Conservation (phyloP, 2,113 vertebrate genomes). For the Coturnix japonica region DNA sequence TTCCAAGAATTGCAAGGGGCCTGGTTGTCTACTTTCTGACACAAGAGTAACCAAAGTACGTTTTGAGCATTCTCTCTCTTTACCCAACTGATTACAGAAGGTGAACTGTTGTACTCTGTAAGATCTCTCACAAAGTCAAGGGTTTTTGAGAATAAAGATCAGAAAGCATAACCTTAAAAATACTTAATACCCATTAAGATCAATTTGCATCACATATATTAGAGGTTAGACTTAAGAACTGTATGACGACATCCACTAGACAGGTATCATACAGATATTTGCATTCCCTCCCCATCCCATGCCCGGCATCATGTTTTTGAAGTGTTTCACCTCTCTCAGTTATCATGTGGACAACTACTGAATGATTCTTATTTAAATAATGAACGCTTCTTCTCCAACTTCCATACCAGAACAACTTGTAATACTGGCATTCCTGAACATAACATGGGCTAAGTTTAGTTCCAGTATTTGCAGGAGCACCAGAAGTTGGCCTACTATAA, state of each 20-base stretch:
- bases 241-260: neutral
- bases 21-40: neutral
- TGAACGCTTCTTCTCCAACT: neutral
- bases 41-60: neutral
- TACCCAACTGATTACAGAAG: neutral
- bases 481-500: neutral
- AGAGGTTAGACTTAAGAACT: neutral
- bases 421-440: constrained; percentile 3
- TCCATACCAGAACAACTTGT: neutral
- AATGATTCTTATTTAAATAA: neutral
- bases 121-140: neutral
- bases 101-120: neutral
- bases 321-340: neutral
- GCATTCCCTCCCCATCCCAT: neutral
- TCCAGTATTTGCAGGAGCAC: neutral
- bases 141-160: neutral
- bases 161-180: neutral
- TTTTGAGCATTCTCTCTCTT: neutral
- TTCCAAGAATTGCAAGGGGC: neutral
- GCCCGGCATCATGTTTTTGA: neutral
- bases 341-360: neutral
- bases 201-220: neutral
- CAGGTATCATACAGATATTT: constrained; percentile 19
- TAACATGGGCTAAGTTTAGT: neutral
- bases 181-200: neutral